These are phyloP conservation scores for Pollenia amentaria DNA, from an alignment of 2,888 invertebrate genomes.

Conservation along the genomic window DNA sequence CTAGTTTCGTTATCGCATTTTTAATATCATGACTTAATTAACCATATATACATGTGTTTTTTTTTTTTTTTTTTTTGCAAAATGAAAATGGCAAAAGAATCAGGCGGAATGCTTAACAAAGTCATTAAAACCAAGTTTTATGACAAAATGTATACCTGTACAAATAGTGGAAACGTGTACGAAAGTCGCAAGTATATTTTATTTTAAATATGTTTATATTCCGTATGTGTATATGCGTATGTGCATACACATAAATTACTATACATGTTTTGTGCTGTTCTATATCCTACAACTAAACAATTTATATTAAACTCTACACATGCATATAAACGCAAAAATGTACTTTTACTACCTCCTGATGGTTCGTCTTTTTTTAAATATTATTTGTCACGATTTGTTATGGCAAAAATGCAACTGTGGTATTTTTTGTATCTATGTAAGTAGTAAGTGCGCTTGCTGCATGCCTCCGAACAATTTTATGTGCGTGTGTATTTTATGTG, in stretches of 20 bases:
- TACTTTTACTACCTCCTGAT: constrained; percentile 19
- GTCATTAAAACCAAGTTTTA: constrained; percentile 55
- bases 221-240: too few relatives aligned
- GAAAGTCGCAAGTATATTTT: background rate
- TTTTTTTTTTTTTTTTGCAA: constrained; percentile 2
- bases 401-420: constrained; percentile 71
- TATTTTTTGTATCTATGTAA: constrained; percentile 46
- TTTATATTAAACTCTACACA: constrained; percentile 1
- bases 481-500: constrained; percentile 38
- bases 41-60: constrained; percentile 38
- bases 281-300: constrained; percentile 29
- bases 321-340: constrained; percentile 13
- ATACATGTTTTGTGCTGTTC: constrained; percentile 23
- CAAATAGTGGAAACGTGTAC: constrained; percentile 6
- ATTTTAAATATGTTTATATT: constrained; percentile 1
- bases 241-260: background rate
- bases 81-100: background rate
- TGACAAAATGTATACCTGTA: constrained; percentile 28
- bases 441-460: background rate
- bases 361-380: constrained; percentile 32
- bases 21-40: constrained; percentile 52
- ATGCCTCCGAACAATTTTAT: constrained; percentile 3
- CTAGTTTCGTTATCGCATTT: constrained; percentile 45
- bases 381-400: constrained; percentile 73
- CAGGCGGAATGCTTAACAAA: constrained; percentile 44